Evolutionary conservation across 1,140 invertebrate species (phyloP).

Genomic region (Homarus americanus): DNA sequence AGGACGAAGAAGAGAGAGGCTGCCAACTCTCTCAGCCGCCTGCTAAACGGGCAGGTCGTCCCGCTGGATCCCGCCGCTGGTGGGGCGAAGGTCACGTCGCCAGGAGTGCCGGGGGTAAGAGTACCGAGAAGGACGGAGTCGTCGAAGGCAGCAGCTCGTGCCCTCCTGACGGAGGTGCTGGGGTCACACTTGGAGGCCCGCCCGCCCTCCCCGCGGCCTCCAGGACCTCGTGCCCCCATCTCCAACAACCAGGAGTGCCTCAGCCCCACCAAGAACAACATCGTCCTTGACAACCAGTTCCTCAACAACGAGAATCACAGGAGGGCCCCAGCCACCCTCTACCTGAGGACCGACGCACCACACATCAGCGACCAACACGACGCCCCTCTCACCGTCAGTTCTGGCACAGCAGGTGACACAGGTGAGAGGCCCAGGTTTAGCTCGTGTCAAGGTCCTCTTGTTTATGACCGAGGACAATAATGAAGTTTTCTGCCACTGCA

Average conservation of each 20-base stretch:
- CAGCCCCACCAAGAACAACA: background rate
- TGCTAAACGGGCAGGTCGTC: too few species aligned
- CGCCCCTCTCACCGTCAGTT: background rate
- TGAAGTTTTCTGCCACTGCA: too few species aligned
- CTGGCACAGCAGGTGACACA: background rate
- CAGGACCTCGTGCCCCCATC: background rate
- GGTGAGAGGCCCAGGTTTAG: background rate
- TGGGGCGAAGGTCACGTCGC: too few species aligned
- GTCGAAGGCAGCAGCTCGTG: constrained; percentile 36
- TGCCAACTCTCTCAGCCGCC: background rate
- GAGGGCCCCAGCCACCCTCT: background rate
- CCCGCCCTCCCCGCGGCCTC: background rate
- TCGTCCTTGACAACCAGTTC: background rate
- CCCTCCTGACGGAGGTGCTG: constrained; percentile 42
- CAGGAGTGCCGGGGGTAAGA: too few species aligned
- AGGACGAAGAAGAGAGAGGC: background rate
- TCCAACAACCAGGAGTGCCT: background rate
- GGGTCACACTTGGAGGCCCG: constrained; percentile 7
- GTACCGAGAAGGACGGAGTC: background rate
- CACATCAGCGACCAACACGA: background rate
- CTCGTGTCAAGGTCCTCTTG: too few species aligned
- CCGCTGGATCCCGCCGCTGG: background rate
- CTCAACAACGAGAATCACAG: background rate
- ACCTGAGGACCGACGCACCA: background rate
- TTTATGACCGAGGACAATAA: too few species aligned